Base-by-base conservation (phyloP, 2,113 vertebrate genomes). In the Ptilorrhoa leucosticta region DNA sequence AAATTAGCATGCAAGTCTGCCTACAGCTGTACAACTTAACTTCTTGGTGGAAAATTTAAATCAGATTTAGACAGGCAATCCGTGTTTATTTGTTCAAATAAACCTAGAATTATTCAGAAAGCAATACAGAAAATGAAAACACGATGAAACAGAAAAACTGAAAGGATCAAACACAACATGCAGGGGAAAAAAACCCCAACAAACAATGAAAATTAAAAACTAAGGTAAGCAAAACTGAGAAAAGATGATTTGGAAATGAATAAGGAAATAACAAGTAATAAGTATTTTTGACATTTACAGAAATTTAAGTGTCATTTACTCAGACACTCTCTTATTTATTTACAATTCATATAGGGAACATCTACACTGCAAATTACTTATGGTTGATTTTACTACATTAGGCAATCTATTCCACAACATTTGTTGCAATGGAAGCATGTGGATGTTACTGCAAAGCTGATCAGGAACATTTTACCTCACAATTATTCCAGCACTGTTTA, bases 91-190 rank as follows among this genome's bases (percentile, higher is more conserved):
- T 94, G 23, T 66, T 91, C 65, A 70, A 54, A 26, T 85, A 42
- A 84, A 90, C 23, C 9, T 6, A 75, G 28, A 94, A 88, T 50
- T 92, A 91, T 61, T 96, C 37, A 91, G 53, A 90, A 83, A 91
- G 15, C 18, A 91, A 42, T 35, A 42, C 11, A 70, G 39, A 33
- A 95, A 95, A 90, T 54, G 27, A 89, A 94, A 97, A 84, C 13
- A 27, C 2, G 11, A 37, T 54, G 44, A 92, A 94, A 71, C 6
- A 85, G 8, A 57, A 68, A 60, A 93, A 37, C 11, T 2, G 7
- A 82, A 93, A 93, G 10, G 9, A 44, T 2, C 10, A 4, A 69
- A 14, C 7, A 4, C 21, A 81, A 89, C 13, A 81, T 58, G 5
- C 11, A 2, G 13, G 10, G 11, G 44, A 15, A 47, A 27, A 56